Base-by-base conservation (phyloP, 2,797 vertebrate species). In the Bovichtus variegatus region DNA sequence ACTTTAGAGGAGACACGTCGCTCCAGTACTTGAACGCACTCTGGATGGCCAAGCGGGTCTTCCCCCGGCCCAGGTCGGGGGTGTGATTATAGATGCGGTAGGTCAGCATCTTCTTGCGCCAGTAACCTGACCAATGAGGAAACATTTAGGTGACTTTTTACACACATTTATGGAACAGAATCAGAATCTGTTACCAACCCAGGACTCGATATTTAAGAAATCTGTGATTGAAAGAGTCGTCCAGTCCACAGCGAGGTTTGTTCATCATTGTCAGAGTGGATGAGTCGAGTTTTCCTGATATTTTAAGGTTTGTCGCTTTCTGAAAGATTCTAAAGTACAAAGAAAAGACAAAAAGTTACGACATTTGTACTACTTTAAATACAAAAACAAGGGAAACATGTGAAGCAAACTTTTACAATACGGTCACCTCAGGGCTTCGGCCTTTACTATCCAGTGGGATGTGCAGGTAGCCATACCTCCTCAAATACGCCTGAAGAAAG, bases 1-100 rank as follows among this genome's bases (percentile, higher is more conserved):
- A 97, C 68, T 74, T 94, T 25, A 97, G 78, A 1, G 93, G 93
- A 0, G 95, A 91, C 71, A 96, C 95, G 0, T 90, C 91, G 13
- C 95, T 96, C 97, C 97, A 97, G 87, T 96, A 96, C 73, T 84
- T 92, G 50, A 97, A 96, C 3, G 95, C 96, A 4, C 64, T 78
- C 47, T 90, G 91, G 70, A 97, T 87, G 63, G 96, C 95, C 43
- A 50, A 23, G 9, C 92, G 90, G 1, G 95, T 96, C 61, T 85
- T 91, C n/a, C 38, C 41, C 34, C 23, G 1, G 11, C 93, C 88
- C 76, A 97, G 71, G 54, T 93, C 92, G 4, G 94, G 93, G 1
- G 95, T 93, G 81, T 95, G 91, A 62, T 95, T 96, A 74, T 95
- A 87, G 79, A 97, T 92, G 41, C 94, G 94, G 70, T 96, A 97